Conservation (phyloP, 2,113 vertebrate species). For the Cacatua alba region DNA sequence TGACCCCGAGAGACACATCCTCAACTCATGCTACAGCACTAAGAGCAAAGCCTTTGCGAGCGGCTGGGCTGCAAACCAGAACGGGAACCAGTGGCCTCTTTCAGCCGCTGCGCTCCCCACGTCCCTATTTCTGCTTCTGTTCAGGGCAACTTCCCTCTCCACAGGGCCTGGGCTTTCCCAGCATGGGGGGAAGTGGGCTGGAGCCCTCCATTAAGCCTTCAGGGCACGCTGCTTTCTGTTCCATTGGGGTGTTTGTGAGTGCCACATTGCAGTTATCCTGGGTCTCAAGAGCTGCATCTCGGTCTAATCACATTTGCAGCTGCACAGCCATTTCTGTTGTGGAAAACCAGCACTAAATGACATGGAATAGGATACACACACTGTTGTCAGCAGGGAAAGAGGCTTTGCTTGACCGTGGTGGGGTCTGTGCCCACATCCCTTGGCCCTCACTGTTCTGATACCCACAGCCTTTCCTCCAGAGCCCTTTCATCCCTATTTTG, state of each 20-base stretch:
- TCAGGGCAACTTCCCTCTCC: neutral
- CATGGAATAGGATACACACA: fast-evolving
- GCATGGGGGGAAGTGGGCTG: fast-evolving
- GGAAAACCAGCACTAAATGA: neutral
- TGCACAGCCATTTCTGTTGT: neutral
- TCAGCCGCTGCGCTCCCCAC: neutral
- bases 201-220: neutral
- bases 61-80: neutral
- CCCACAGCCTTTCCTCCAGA: neutral
- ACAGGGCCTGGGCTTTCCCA: neutral
- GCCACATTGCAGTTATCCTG: no score
- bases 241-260: neutral
- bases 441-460: neutral
- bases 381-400: neutral
- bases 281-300: neutral
- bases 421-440: neutral
- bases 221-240: neutral
- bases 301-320: fast-evolving
- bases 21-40: fast-evolving
- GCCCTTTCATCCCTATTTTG: neutral
- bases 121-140: neutral
- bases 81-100: fast-evolving
- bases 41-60: neutral
- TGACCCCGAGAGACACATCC: neutral
- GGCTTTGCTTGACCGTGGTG: neutral